A percentile compares a stretch with the other conserved stretches of the same genome.
These are phyloP conservation scores for Lithophane semibrunnea DNA, from an alignment of 2,888 invertebrate species.

Conservation along the genomic window DNA sequence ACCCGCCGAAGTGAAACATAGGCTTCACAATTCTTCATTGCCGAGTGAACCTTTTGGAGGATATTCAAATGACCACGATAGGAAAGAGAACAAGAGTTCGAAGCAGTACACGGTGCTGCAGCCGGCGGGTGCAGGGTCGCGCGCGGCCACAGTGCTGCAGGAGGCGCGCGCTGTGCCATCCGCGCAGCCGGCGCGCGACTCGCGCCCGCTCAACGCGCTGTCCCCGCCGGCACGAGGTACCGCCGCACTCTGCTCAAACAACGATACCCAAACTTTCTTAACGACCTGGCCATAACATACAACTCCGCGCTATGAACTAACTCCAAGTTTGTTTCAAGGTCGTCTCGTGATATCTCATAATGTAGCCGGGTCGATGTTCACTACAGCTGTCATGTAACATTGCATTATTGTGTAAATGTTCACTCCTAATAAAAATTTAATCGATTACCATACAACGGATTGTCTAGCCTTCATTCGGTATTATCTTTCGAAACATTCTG, in stretches of 20 bases:
- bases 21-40: conserved; percentile 81
- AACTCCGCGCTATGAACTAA: conserved; percentile 85
- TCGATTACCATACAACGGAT: conserved; percentile 38
- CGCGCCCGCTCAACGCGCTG: conserved; percentile 88
- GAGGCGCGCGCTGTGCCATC: conserved; percentile 91
- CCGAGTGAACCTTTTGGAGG: conserved; percentile 94
- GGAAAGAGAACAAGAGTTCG: conserved; percentile 86
- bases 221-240: conserved; percentile 95
- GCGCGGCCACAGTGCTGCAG: conserved; percentile 95
- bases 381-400: conserved; percentile 70
- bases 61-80: conserved; percentile 91
- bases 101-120: conserved; percentile 97
- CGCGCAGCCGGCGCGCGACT: conserved; percentile 88
- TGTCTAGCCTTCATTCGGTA: conserved; percentile 62
- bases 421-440: conserved; percentile 59
- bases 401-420: conserved; percentile 61
- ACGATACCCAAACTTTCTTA: conserved; percentile 87
- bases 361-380: conserved; percentile 73
- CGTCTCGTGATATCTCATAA: conserved; percentile 80
- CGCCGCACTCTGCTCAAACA: conserved; percentile 78
- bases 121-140: conserved; percentile 95
- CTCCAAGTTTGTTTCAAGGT: conserved; percentile 89
- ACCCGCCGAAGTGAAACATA: conserved; percentile 92
- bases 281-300: conserved; percentile 85
- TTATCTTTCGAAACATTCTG: conserved; percentile 68